Base-by-base conservation (phyloP, 2,113 vertebrate genomes). In the Balaeniceps rex region DNA sequence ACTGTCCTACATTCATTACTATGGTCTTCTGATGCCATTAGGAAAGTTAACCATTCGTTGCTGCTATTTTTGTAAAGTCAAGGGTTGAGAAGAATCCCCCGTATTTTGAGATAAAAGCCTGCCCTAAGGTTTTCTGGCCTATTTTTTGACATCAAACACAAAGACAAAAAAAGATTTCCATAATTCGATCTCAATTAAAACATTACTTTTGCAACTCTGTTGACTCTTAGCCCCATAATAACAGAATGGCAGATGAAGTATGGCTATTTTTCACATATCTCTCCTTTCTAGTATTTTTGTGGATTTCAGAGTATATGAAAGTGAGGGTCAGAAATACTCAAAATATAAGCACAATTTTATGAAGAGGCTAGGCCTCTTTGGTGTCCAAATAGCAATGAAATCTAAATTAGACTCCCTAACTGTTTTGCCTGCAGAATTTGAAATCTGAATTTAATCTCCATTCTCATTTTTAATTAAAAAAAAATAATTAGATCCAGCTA, bases 391-490 rank as follows among this genome's bases (percentile, higher is more conserved):
- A 52, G 25, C 12, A 77, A 46, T 22, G 19, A 90, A 77, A 78
- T n/a, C 38, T 71, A 44, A 89, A 36, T 71, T 47, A 79, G 36
- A 74, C 19, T 36, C 34, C 34, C 23, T n/a, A 55, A 92, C 69
- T 61, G 42, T 64, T 87, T 69, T 66, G 55, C n/a, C n/a, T 76
- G 26, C 14, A 70, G 79, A 95, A 65, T 65, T 90, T 79, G 42
- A 87, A 87, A 87, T 76, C 29, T 66, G 24, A 65, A 79, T 71
- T 76, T 71, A 61, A 90, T 91, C 44, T 93, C 36, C 19, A 60
- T 80, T 74, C 66, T 69, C 34, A 58, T 65, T 83, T 79, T 87
- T 87, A 84, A 91, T 81, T 91, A 74, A 83, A 83, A 83, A 83
- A 87, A 93, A 81, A 68, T 36, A 80, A 91, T 77, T 66, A 58